Evolutionary conservation across 2,888 invertebrate species (phyloP).

Genomic region (Latheticus oryzae): DNA sequence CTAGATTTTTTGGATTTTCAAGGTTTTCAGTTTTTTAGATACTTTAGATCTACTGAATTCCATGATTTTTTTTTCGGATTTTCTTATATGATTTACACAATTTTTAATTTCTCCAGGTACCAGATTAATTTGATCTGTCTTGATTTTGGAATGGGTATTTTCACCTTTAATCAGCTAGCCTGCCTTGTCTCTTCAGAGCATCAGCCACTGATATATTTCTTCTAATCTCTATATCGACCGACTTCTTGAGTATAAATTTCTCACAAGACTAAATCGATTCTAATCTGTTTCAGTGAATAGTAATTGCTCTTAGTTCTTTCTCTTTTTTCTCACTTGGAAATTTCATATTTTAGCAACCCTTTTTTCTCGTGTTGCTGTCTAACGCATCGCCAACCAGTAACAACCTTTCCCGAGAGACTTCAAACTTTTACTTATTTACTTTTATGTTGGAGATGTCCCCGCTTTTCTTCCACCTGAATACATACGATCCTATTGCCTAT

Average conservation of each 20-base stretch:
- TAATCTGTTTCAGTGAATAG: conserved; percentile 31
- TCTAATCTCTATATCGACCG: no score
- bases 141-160: no score
- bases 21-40: no score
- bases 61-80: conserved; percentile 16
- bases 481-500: conserved; percentile 28
- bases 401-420: conserved; percentile 21
- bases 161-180: no score
- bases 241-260: conserved; percentile 27
- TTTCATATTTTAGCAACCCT: conserved; percentile 24
- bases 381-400: conserved; percentile 30
- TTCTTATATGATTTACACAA: conserved; percentile 10
- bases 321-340: conserved; percentile 19
- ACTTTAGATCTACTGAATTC: conserved; percentile 24
- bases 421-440: conserved; percentile 34
- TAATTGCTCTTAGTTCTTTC: conserved; percentile 29
- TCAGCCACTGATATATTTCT: no score
- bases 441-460: conserved; percentile 31
- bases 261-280: conserved; percentile 30
- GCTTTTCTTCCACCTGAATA: conserved; percentile 31
- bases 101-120: conserved; percentile 18
- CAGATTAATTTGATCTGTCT: conserved; percentile 28
- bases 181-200: no score
- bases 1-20: no score
- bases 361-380: conserved; percentile 14